These are phyloP conservation scores for Dermatemys mawii DNA, from an alignment of 2,113 vertebrate species.

Conservation along the genomic window DNA sequence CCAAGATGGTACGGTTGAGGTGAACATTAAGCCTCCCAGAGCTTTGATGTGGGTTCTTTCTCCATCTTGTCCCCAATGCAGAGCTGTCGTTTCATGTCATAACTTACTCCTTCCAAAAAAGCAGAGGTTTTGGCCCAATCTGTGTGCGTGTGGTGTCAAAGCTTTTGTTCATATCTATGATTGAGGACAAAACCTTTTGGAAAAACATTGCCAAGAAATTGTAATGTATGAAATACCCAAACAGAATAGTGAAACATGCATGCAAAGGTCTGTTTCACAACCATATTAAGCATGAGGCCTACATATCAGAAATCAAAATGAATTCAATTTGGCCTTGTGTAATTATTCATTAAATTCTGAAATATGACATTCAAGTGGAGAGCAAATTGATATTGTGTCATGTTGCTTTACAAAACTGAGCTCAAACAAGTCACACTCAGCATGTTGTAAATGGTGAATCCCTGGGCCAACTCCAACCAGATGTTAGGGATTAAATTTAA, in stretches of 20 bases:
- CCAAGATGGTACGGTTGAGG: background rate
- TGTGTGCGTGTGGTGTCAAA: background rate
- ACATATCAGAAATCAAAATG: conserved; percentile 13
- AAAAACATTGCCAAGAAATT: background rate
- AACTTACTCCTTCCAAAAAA: background rate
- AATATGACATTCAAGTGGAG: background rate
- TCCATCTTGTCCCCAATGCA: accelerated
- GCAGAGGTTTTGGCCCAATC: background rate
- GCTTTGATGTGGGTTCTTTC: background rate
- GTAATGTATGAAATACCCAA: background rate
- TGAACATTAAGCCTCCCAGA: background rate
- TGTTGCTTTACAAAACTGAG: conserved; percentile 18
- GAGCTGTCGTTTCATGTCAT: background rate
- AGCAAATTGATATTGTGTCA: conserved; percentile 12
- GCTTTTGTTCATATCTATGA: background rate
- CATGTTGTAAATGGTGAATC: conserved; percentile 2
- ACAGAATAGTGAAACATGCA: background rate
- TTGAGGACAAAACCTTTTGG: background rate
- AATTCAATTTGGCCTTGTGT: conserved; percentile 6
- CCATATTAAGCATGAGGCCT: background rate
- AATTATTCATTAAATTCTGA: conserved; percentile 47
- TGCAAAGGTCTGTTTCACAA: background rate
- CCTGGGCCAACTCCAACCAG: background rate
- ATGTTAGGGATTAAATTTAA: background rate
- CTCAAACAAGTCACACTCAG: background rate